Conservation (phyloP, 2,797 vertebrate genomes). For the Lepus townsendii region DNA sequence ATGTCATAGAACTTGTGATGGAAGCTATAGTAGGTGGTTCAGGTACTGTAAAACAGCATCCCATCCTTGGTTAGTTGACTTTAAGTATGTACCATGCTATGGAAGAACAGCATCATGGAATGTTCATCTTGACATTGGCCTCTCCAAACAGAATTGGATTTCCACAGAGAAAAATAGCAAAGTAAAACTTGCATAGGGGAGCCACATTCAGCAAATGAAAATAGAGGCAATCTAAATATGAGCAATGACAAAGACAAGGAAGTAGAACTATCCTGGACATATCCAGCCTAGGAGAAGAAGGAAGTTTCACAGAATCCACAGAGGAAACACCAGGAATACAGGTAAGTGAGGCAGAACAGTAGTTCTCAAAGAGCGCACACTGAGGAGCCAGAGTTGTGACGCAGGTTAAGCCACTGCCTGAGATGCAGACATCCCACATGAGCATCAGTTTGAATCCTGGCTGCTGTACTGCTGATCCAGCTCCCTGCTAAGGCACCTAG, state of each 20-base stretch:
- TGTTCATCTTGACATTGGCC: not conserved
- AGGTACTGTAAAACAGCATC: not conserved
- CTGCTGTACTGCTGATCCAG: too few species aligned
- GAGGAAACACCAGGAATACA: rapidly evolving
- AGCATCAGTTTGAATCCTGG: too few species aligned
- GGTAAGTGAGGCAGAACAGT: not conserved
- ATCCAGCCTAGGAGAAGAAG: not conserved
- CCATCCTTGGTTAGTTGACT: not conserved
- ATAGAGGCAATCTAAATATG: not conserved
- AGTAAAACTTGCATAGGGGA: not conserved
- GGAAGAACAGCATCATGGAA: not conserved
- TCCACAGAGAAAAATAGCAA: slow-evolving; percentile 16
- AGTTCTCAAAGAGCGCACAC: not conserved
- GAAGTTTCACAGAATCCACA: not conserved
- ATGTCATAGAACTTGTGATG: not conserved
- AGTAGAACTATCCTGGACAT: not conserved
- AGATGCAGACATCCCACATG: too few species aligned
- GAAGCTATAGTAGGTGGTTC: not conserved
- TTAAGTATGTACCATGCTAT: not conserved
- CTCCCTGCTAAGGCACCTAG: too few species aligned
- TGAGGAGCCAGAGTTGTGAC: not conserved
- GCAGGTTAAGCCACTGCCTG: too few species aligned
- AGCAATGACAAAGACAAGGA: not conserved
- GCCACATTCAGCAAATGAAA: slow-evolving; percentile 15
- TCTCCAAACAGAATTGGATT: not conserved